Evolutionary conservation across 92 coral and sea anemone species (phyloP), one percentile per base, ranked within the genome.

Genomic region (Porites cylindrica): DNA sequence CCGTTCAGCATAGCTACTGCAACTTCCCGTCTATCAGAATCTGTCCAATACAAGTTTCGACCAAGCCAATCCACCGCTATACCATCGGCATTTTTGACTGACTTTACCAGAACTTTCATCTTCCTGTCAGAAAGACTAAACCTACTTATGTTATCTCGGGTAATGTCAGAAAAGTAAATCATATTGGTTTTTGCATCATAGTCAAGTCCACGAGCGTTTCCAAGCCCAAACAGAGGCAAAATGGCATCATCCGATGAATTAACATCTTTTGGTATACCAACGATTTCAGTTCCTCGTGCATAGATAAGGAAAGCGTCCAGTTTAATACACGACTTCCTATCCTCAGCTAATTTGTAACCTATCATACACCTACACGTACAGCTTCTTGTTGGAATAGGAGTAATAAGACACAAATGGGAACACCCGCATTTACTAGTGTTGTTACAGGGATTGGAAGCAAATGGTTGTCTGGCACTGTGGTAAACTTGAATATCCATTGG

Each of bases 11-110:
- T 90, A 3, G 97, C 94, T 12, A 97, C 99, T 9, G 96, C 80
- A 19, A 97, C 85, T 52, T 93, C 94, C 47, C 86, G 93, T 17
- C 73, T 62, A 13, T 87, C 96, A 6, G 87, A 91, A 51, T 97
- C 95, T 0, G 97, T 95, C 99, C 99, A 97, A 65, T 97, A 97
- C 66, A 97, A 83, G 80, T 97, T 97, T 71, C 98, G 89, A 4
- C 96, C 99, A 18, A 93, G 82, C 99, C 99, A 97, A 78, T 97
- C 99, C 23, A 97, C 98, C 8, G 99, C 99, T 23, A 97, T 61
- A 2, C 98, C 99, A 92, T 90, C 96, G 6, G 85, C 91, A 85
- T 89, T 86, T 65, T 77, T 83, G 18, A 95, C 79, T 21, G 86
- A 68, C 11, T 90, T 88, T 38, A 97, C 92, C 87, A 97, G 60